A percentile compares a stretch with the other conserved stretches of the same genome.
phyloP scores from a whole-genome alignment of 2,113 vertebrate genomes.

The Gavialis gangeticus region DNA sequence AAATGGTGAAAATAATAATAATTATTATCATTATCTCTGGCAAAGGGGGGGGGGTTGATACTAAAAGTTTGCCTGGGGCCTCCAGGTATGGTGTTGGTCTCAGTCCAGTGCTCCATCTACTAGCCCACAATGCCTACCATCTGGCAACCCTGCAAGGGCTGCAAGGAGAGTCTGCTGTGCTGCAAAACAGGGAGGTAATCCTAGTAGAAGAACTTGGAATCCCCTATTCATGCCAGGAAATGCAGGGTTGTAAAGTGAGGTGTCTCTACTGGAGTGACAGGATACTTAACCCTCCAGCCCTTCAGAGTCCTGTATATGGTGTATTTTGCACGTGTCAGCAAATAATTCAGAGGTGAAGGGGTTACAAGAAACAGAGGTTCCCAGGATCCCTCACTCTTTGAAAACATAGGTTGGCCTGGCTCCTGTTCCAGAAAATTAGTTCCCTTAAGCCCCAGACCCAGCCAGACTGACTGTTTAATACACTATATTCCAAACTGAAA shows the following conservation, averaged over 20 bases:
- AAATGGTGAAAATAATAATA: no score
- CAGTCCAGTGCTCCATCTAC: no score
- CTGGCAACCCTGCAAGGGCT: not conserved
- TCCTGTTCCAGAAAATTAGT: not conserved
- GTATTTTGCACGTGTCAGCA: conserved; percentile 15
- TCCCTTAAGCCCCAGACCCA: not conserved
- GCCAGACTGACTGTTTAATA: not conserved
- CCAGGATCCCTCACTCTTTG: not conserved
- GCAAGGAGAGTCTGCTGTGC: not conserved
- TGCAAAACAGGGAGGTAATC: not conserved
- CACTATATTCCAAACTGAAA: not conserved
- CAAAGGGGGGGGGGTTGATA: no score
- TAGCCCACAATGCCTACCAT: not conserved
- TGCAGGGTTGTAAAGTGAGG: not conserved
- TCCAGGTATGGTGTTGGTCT: no score
- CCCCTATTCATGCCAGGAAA: not conserved
- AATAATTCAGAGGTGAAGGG: conserved; percentile 35
- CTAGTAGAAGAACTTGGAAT: not conserved
- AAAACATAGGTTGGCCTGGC: conserved; percentile 4
- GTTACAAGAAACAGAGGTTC: conserved; percentile 11
- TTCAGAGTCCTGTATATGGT: not conserved
- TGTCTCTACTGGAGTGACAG: conserved; percentile 31
- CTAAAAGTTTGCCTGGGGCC: no score
- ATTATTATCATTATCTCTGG: no score
- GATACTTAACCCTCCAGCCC: conserved; percentile 51